Evolutionary conservation across 1,140 invertebrate genomes (phyloP).

Genomic region (Macrobrachium rosenbergii): DNA sequence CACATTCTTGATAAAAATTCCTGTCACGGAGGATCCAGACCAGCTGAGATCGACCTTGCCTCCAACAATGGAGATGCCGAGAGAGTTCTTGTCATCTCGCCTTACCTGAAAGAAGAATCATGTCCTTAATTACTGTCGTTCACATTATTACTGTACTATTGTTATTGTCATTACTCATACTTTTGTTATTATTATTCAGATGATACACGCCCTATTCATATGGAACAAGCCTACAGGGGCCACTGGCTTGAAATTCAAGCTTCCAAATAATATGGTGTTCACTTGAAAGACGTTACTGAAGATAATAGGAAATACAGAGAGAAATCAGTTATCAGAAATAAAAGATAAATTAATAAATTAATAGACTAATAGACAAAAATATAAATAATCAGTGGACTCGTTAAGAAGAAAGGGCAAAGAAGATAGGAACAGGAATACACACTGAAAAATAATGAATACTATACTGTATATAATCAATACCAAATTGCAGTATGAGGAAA

Average conservation of each 20-base stretch:
- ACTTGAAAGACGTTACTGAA: too few relatives aligned
- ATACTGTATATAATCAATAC: background rate
- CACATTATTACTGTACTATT: too few relatives aligned
- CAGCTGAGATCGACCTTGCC: constrained; percentile 83
- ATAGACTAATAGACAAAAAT: too few relatives aligned
- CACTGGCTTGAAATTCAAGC: too few relatives aligned
- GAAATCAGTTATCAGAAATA: too few relatives aligned
- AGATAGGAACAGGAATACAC: background rate
- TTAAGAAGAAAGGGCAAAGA: background rate
- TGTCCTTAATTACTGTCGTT: background rate
- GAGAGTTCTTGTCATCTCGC: constrained; percentile 78
- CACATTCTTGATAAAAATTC: constrained; percentile 99
- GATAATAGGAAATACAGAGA: too few relatives aligned
- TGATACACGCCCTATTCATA: too few relatives aligned
- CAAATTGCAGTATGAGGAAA: background rate
- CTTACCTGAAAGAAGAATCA: constrained; percentile 71
- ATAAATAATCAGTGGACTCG: background rate
- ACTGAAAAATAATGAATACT: background rate
- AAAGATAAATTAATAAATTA: too few relatives aligned
- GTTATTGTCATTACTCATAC: too few relatives aligned
- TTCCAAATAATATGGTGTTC: too few relatives aligned
- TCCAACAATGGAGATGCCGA: constrained; percentile 98
- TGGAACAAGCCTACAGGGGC: too few relatives aligned
- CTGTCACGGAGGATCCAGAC: constrained; percentile 78
- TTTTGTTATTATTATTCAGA: too few relatives aligned